Base-by-base conservation (phyloP, 2,888 invertebrate species). In the Hetaerina titia region DNA sequence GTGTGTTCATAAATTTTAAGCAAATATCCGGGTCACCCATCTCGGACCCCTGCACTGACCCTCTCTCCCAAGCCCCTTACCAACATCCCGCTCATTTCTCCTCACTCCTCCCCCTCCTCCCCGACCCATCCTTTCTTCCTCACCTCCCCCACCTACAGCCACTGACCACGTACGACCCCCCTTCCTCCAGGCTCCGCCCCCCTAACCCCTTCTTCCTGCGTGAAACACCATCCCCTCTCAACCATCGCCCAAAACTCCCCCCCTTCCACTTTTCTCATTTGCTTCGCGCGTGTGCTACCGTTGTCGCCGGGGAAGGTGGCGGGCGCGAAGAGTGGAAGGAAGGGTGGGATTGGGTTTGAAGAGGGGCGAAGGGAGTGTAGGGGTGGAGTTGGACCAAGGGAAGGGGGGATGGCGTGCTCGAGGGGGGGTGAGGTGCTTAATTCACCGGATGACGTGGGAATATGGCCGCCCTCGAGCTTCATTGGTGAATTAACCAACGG, bases 21-120 rank as follows among this genome's bases (percentile, higher is more conserved):
- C 92, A 92, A 92, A 92, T 92, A 92, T 92, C 92, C 92, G 92
- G 92, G 92, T 92, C 92, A 92, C 92, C 92, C 92, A 92, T 92
- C 92, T 92, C 92, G 92, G 92, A 92, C 92, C 92, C 92, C 56
- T 25, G 57, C 56, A 69, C 92, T 92, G 92, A 92, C 92, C 92
- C 92, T 92, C n/a, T n/a, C 45, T 4, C 31, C 63, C 90, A 7
- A 22, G 19, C 22, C 58, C n/a, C 89, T n/a, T n/a, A n/a, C n/a
- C 89, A n/a, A 2, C 89, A 2, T 57, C 45, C 31, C 45, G 15
- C 45, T 45, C 31, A 9, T 9, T 17, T 17, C 88, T 22, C 31
- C 56, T 15, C 57, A 1, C 88, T 8, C 58, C 57, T 57, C 57
- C 5, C 89, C 57, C 22, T 13, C 31, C 6, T 31, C 31, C 81